Conservation (phyloP, 2,888 invertebrate species). For the Neocrepidodera transversa region DNA sequence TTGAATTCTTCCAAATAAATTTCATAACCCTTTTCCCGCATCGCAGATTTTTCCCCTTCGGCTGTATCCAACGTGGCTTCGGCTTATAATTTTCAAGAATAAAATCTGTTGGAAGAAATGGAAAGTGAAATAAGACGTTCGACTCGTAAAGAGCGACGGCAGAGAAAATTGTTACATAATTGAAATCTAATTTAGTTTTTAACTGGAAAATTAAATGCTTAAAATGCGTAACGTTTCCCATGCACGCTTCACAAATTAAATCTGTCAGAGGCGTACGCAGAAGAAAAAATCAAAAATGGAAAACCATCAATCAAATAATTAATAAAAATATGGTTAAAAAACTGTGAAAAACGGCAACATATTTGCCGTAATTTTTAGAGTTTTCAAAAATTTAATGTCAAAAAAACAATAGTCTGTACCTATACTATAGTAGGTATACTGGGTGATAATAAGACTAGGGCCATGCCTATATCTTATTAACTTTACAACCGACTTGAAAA, state of each 20-base stretch:
- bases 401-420: no score
- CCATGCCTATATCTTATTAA: no score
- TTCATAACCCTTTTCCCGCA: not conserved
- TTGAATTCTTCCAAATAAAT: not conserved
- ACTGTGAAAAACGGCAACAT: no score
- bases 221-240: conserved; percentile 32
- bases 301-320: no score
- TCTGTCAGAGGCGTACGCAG: not conserved
- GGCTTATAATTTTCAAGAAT: conserved; percentile 12
- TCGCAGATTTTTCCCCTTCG: not conserved
- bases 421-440: no score
- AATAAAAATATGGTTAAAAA: no score
- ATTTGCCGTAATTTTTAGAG: no score
- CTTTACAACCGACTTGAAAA: no score
- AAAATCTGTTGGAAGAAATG: conserved; percentile 14
- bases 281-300: no score
- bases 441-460: no score
- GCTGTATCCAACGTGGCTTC: not conserved
- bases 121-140: conserved; percentile 23
- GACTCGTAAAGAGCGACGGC: conserved; percentile 16
- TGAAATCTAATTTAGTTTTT: conserved; percentile 35
- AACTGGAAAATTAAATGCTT: conserved; percentile 35
- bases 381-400: no score
- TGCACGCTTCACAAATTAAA: conserved; percentile 27
- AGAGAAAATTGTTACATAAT: conserved; percentile 31